phyloP scores from a whole-genome alignment of 92 coral and sea anemone species.

The Epizoanthus scotinus region DNA sequence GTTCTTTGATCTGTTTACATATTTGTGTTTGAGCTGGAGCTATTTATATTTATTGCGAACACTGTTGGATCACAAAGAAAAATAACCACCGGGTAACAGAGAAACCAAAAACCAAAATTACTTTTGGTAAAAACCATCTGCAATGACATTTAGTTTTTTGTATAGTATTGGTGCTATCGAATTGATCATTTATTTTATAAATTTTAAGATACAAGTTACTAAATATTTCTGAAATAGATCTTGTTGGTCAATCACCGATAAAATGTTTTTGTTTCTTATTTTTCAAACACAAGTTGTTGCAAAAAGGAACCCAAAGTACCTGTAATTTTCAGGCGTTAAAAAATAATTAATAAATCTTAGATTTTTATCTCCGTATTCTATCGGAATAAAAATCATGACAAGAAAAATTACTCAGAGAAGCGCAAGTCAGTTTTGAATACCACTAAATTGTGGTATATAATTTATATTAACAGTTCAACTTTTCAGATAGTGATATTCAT shows the following conservation, averaged over 20 bases:
- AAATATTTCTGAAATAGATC: not conserved
- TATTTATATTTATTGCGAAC: conserved; percentile 36
- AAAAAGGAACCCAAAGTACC: conserved; percentile 27
- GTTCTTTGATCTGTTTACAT: conserved; percentile 25
- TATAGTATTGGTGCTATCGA: not conserved
- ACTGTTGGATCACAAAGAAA: conserved; percentile 42
- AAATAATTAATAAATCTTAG: not conserved
- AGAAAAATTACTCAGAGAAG: not conserved
- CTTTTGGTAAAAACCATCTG: not conserved
- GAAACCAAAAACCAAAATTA: not conserved
- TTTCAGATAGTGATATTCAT: not conserved
- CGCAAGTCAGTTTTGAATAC: not conserved
- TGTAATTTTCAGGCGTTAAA: conserved; percentile 17
- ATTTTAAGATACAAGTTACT: not conserved
- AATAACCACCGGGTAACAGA: conserved; percentile 32
- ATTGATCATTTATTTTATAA: not conserved
- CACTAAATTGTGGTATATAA: not conserved
- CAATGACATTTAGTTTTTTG: not conserved
- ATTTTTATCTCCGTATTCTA: not conserved
- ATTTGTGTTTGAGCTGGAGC: conserved; percentile 26
- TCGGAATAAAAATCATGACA: not conserved
- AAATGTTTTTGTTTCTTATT: conserved; percentile 13
- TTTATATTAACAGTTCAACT: not conserved
- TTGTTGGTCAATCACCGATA: not conserved
- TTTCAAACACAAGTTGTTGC: conserved; percentile 31